These are phyloP conservation scores for Xiphophorus birchmanni DNA, from an alignment of 2,797 vertebrate genomes.

Conservation along the genomic window DNA sequence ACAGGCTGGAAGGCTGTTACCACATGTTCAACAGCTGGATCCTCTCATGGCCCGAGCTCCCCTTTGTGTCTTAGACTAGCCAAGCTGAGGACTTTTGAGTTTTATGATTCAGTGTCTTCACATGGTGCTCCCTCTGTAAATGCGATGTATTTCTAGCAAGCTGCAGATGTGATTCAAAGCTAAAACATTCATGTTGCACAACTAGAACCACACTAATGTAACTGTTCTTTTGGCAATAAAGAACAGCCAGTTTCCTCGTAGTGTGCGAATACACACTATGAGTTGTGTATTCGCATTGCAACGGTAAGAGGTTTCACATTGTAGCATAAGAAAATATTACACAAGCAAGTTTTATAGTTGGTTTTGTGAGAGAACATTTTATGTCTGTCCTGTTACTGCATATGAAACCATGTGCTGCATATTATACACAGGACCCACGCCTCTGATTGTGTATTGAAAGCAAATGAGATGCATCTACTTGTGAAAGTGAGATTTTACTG, in stretches of 20 bases:
- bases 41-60: slow-evolving; percentile 13
- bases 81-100: slow-evolving; percentile 9
- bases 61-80: not conserved
- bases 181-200: slow-evolving; percentile 1
- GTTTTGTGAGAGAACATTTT: not conserved
- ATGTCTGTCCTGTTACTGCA: not conserved
- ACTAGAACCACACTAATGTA: not conserved
- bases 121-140: not conserved
- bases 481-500: not conserved
- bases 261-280: no score
- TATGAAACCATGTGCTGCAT: not conserved
- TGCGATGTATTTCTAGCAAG: slow-evolving; percentile 4
- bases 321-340: not conserved
- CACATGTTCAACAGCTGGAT: slow-evolving; percentile 71
- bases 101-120: slow-evolving; percentile 18
- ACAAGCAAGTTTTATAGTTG: not conserved
- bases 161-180: not conserved
- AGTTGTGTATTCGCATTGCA: not conserved
- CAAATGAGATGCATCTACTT: not conserved
- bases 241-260: no score
- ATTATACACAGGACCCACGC: not conserved
- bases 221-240: not conserved
- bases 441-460: not conserved
- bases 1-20: slow-evolving; percentile 26
- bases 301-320: not conserved